Evolutionary conservation across 2,797 vertebrate species (phyloP).

Genomic region (Pseudotriccus pelzelni): DNA sequence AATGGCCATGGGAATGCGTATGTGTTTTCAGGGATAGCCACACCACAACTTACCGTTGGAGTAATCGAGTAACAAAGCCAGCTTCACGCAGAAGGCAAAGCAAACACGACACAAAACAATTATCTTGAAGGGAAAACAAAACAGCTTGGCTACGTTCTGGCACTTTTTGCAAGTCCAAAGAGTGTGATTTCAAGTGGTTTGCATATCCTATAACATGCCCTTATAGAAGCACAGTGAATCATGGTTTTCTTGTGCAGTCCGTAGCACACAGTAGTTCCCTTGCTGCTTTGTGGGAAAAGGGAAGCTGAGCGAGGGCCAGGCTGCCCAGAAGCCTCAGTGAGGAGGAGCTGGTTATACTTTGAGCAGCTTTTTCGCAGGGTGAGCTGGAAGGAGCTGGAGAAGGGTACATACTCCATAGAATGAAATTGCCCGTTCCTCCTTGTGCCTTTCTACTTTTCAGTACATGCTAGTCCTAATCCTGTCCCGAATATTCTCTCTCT

Average conservation of each 20-base stretch:
- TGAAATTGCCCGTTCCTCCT: background rate
- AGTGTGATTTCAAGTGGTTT: background rate
- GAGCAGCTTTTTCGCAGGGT: background rate
- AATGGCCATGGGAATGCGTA: background rate
- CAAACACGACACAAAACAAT: background rate
- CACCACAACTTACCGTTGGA: background rate
- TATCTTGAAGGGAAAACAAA: background rate
- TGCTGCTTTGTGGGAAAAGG: background rate
- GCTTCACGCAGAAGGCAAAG: background rate
- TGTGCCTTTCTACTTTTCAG: background rate
- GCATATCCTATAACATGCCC: rapidly evolving
- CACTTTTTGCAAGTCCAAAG: background rate
- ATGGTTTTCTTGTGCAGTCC: background rate
- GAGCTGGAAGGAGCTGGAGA: background rate
- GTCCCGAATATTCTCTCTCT: background rate
- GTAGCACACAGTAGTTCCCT: background rate
- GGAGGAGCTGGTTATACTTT: background rate
- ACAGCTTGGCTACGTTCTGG: background rate
- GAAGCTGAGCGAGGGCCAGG: rapidly evolving
- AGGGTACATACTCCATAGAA: background rate
- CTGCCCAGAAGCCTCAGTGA: background rate
- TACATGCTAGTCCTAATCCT: background rate
- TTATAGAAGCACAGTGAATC: background rate
- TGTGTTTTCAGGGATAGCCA: background rate
- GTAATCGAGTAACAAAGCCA: background rate